phyloP scores from a whole-genome alignment of 2,888 invertebrate species.

The Rugalucina vietnamica region DNA sequence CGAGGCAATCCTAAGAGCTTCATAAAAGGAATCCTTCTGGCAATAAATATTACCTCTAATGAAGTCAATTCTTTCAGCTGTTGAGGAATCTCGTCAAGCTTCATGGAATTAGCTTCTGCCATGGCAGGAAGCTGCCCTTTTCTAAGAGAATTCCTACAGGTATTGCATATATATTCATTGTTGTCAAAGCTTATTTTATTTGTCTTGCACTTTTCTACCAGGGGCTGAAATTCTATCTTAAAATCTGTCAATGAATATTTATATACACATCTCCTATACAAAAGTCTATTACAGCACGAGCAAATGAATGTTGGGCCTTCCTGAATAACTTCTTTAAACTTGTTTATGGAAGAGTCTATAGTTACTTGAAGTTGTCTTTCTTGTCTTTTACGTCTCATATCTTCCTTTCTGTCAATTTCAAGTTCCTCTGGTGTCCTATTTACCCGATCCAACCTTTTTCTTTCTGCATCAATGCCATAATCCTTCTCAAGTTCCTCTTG shows the following conservation, averaged over 20 bases:
- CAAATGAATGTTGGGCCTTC: constrained; percentile 41
- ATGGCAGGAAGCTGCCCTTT: constrained; percentile 24
- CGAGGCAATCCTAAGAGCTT: constrained; percentile 38
- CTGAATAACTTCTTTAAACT: neutral
- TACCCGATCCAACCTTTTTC: too few relatives aligned
- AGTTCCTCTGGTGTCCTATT: too few relatives aligned
- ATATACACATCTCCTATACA: constrained; percentile 19
- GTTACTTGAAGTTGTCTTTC: neutral
- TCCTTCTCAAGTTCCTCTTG: too few relatives aligned
- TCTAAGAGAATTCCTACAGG: constrained; percentile 17
- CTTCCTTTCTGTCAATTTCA: neutral
- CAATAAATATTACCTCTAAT: constrained; percentile 43
- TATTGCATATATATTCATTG: constrained; percentile 32
- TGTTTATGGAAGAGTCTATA: neutral
- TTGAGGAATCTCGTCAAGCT: constrained; percentile 39
- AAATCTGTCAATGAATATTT: constrained; percentile 7
- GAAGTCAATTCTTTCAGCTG: constrained; percentile 34
- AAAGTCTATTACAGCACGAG: constrained; percentile 25
- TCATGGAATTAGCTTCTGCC: constrained; percentile 33
- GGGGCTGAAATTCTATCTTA: neutral
- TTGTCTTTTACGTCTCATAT: neutral
- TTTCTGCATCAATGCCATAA: too few relatives aligned
- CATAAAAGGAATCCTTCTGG: constrained; percentile 55
- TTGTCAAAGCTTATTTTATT: constrained; percentile 25
- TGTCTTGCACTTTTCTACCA: constrained; percentile 19